Evolutionary conservation across 2,888 invertebrate genomes (phyloP), one percentile per base, ranked within the genome.

Genomic region (Galerucella calmariensis): DNA sequence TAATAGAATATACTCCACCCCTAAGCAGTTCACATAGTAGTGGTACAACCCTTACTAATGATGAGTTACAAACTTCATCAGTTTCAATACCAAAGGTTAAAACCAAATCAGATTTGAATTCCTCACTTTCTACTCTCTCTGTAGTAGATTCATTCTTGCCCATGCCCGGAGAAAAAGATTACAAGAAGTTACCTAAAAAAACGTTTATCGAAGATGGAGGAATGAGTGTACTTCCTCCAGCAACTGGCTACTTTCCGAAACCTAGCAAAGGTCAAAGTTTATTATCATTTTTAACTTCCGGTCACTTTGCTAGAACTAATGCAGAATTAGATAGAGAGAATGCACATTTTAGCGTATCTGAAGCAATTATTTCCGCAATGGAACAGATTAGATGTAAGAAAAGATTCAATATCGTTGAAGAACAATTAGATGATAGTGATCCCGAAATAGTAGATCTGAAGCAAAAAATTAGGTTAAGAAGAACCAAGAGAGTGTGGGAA

Each of bases 271-370:
- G 94, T 0, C 94, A 95, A 87, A 93, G 92, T 80, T 87, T 95
- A 59, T 90, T 92, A 8, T 91, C 92, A 65, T 95, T 94, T 84
- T 86, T 95, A 46, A 92, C 93, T 2, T 93, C 93, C 24, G 91
- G 92, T 66, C 92, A 93, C 79, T 92, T 93, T 83, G 90, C 92
- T 46, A 90, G 92, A 76, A 89, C 91, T 24, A 93, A 93, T 82
- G 95, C 94, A 0, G 94, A 94, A 83, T 87, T 95, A 74, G 95
- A 95, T 82, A 88, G 95, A 83, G 95, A 96, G 88, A 95, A 95
- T 88, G 95, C 95, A 0, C 95, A 96, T 88, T 95, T 96, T 85
- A 92, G 92, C 82, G 92, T 95, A 77, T 94, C 94, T 2, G 95
- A 96, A 87, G 94, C 94, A 0, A 91, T 95, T 83, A 95, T 95